Evolutionary conservation across 2,113 vertebrate genomes (phyloP).

Genomic region (Hyperopisus bebe): DNA sequence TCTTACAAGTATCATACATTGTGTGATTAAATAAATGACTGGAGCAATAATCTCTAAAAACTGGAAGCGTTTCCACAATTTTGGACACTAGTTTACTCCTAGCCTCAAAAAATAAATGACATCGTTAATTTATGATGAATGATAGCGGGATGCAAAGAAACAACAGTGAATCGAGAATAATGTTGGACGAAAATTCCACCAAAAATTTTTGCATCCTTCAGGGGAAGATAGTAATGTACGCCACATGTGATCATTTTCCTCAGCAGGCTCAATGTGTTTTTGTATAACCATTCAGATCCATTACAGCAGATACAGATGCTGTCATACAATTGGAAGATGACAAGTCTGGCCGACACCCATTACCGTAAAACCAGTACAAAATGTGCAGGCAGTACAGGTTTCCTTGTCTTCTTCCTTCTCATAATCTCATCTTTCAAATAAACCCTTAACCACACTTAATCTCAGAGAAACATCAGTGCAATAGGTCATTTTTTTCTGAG

Average conservation of each 20-base stretch:
- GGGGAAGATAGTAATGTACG: neutral
- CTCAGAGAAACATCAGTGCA: neutral
- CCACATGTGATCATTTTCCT: neutral
- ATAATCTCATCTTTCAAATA: neutral
- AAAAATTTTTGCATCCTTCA: neutral
- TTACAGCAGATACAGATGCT: neutral
- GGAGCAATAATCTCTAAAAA: neutral
- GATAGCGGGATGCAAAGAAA: neutral
- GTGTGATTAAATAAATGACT: neutral
- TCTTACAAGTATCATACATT: neutral
- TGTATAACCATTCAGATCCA: neutral
- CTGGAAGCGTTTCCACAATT: neutral
- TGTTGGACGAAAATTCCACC: neutral
- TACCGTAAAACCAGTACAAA: neutral
- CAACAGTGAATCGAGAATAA: neutral
- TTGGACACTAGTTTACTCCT: neutral
- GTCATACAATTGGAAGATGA: neutral
- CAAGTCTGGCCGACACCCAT: neutral
- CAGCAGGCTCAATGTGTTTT: neutral
- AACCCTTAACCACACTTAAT: neutral
- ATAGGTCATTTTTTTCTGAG: neutral
- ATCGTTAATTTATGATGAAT: neutral
- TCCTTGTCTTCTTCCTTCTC: neutral
- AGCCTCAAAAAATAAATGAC: neutral
- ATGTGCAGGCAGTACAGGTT: neutral